A percentile compares a stretch with the other conserved stretches of the same genome.
phyloP scores from a whole-genome alignment of 2,797 vertebrate species.

The Centroberyx gerrardi region DNA sequence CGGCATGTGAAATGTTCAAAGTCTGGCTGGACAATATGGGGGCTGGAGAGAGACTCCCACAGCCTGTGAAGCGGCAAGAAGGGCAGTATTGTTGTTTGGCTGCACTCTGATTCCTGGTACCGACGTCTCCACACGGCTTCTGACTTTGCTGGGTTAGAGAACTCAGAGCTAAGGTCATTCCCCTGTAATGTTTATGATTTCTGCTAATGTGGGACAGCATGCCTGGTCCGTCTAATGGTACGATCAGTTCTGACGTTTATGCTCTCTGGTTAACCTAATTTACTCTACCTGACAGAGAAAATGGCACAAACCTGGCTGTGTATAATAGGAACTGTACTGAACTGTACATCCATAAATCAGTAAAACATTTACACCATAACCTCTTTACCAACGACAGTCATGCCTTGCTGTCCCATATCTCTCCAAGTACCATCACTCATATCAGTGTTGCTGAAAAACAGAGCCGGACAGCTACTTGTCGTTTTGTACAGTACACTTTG shows the following conservation, averaged over 20 bases:
- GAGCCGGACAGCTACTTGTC: neutral
- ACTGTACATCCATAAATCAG: slow-evolving; percentile 43
- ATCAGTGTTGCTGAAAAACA: slow-evolving; percentile 48
- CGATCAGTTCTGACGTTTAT: neutral
- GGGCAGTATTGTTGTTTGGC: slow-evolving; percentile 76
- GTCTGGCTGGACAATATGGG: slow-evolving; percentile 60
- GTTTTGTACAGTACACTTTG: neutral
- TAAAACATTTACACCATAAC: slow-evolving; percentile 74
- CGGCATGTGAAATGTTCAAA: slow-evolving; percentile 74
- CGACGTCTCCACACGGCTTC: slow-evolving; percentile 72
- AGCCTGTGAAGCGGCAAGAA: slow-evolving; percentile 68
- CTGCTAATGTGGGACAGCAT: slow-evolving; percentile 16
- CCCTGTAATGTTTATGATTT: slow-evolving; percentile 28
- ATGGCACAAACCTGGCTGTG: neutral
- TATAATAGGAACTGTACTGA: neutral
- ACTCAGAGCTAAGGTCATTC: slow-evolving; percentile 53
- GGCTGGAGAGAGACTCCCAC: slow-evolving; percentile 72
- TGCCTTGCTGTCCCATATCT: slow-evolving; percentile 60
- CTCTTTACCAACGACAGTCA: slow-evolving; percentile 45
- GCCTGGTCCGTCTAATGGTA: neutral
- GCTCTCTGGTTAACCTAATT: neutral
- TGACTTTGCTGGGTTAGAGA: slow-evolving; percentile 49
- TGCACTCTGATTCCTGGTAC: slow-evolving; percentile 77
- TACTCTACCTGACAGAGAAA: slow-evolving; percentile 11
- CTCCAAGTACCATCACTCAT: slow-evolving; percentile 35